These are phyloP conservation scores for Dromius quadrimaculatus DNA, from an alignment of 2,888 invertebrate species.

Conservation along the genomic window DNA sequence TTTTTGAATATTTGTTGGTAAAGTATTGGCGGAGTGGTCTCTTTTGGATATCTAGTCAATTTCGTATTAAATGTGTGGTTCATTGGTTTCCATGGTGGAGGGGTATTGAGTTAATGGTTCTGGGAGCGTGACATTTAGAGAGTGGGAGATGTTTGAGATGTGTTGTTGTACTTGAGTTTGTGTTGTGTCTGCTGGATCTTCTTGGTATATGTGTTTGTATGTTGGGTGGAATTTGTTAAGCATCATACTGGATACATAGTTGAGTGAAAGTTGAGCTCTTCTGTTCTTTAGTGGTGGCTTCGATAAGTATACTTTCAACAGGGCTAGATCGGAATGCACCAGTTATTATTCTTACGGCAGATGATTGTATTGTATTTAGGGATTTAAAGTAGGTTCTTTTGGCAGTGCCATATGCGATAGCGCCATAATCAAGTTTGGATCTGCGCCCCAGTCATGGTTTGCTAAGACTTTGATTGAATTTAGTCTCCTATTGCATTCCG, in stretches of 20 bases:
- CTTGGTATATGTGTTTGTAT: not conserved
- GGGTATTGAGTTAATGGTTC: not conserved
- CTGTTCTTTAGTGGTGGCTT: not conserved
- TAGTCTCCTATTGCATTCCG: constrained; percentile 11
- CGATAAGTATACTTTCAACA: too few relatives aligned
- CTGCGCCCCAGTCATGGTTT: constrained; percentile 28
- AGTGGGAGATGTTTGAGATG: not conserved
- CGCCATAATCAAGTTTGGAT: constrained; percentile 15
- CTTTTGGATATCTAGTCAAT: not conserved
- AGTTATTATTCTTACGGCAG: too few relatives aligned
- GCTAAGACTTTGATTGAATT: constrained; percentile 10
- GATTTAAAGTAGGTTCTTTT: not conserved
- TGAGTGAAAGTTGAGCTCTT: not conserved
- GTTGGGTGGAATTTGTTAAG: not conserved
- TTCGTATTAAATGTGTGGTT: not conserved
- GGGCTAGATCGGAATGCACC: too few relatives aligned
- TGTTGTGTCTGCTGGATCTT: not conserved
- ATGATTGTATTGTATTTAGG: not conserved
- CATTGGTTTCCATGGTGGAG: not conserved
- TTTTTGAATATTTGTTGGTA: not conserved
- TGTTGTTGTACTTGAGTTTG: not conserved
- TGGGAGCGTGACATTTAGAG: not conserved
- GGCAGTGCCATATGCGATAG: not conserved
- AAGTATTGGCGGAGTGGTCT: not conserved
- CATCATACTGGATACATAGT: not conserved